phyloP scores from a whole-genome alignment of 2,113 vertebrate genomes.

The Elanoides forficatus region DNA sequence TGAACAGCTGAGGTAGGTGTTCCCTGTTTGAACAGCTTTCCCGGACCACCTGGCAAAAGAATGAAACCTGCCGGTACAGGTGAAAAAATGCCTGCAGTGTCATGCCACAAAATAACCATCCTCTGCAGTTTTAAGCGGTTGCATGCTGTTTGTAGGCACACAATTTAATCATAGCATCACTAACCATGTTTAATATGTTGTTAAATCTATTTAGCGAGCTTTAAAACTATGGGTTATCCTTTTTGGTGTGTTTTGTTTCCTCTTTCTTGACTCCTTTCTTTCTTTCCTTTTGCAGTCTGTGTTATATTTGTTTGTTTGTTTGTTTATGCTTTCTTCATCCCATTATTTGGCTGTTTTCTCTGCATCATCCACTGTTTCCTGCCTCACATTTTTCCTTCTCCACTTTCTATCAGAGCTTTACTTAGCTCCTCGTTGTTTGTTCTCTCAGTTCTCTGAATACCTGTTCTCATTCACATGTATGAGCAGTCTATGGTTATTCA shows the following conservation, averaged over 20 bases:
- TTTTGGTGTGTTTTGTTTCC: neutral
- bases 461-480: neutral
- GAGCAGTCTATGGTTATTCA: neutral
- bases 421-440: neutral
- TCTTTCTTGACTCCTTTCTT: neutral
- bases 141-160: neutral
- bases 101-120: neutral
- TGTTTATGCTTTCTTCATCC: neutral
- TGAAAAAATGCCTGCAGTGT: constrained; percentile 12
- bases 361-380: neutral
- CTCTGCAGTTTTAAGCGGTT: neutral
- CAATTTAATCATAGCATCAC: neutral
- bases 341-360: neutral
- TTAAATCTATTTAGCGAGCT: neutral
- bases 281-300: neutral
- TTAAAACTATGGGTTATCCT: neutral
- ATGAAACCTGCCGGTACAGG: constrained; percentile 25
- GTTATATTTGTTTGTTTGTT: neutral
- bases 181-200: neutral
- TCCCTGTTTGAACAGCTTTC: neutral
- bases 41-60: neutral
- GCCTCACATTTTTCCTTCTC: neutral
- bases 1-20: constrained; percentile 29
- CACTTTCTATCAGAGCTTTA: neutral
- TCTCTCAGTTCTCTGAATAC: neutral